Percentiles rank a stretch among this genome's conserved stretches.
phyloP scores from a whole-genome alignment of 2,888 invertebrate genomes.

The Drosophila yooni region DNA sequence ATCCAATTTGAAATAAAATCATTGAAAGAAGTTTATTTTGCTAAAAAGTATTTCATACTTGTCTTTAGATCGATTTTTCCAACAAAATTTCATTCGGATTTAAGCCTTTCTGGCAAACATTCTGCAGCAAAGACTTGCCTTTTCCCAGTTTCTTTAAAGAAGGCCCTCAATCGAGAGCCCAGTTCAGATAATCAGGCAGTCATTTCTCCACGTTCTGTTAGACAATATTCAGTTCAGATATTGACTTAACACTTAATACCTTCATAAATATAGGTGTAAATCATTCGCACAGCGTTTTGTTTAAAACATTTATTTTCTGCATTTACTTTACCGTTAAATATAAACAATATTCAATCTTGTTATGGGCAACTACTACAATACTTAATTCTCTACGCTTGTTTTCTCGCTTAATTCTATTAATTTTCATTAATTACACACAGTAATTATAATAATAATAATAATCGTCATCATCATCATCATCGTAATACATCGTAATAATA shows the following conservation, averaged over 20 bases:
- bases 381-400: slow-evolving; percentile 66
- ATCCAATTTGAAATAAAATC: background rate
- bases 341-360: slow-evolving; percentile 79
- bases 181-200: background rate
- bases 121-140: background rate
- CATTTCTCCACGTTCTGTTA: background rate
- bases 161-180: background rate
- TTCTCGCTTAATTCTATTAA: slow-evolving; percentile 61
- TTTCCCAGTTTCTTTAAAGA: background rate
- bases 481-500: slow-evolving; percentile 67
- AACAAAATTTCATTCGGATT: background rate
- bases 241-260: background rate
- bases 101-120: too few relatives aligned
- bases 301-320: slow-evolving; percentile 80
- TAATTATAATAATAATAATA: slow-evolving; percentile 65
- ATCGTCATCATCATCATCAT: slow-evolving; percentile 36
- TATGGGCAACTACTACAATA: slow-evolving; percentile 76
- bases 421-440: slow-evolving; percentile 76
- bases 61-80: background rate
- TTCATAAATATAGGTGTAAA: background rate
- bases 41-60: background rate
- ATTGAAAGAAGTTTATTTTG: background rate
- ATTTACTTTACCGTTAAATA: slow-evolving; percentile 69
- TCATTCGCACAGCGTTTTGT: slow-evolving; percentile 39
- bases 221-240: background rate